Percentiles rank a stretch among this genome's conserved stretches.
phyloP scores from a whole-genome alignment of 2,888 invertebrate genomes.

The Melieria crassipennis region DNA sequence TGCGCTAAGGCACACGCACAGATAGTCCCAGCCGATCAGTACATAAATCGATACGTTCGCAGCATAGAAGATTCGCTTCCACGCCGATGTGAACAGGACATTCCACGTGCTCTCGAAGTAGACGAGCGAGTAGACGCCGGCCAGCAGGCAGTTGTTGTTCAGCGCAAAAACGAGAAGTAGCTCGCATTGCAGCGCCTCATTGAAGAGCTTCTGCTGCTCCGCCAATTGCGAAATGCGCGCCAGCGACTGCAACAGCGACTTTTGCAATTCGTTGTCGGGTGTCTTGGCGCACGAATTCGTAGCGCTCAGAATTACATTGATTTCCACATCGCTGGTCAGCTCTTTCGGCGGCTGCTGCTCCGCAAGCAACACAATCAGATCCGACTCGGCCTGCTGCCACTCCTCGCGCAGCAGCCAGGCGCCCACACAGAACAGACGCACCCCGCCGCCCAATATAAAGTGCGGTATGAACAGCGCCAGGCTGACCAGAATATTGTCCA shows the following conservation, averaged over 20 bases:
- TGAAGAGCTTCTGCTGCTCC: conserved; percentile 36
- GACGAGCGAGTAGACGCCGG: conserved; percentile 50
- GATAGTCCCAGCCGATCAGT: conserved; percentile 56
- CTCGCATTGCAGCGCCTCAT: conserved; percentile 47
- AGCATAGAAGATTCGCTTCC: conserved; percentile 53
- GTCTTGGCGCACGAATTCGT: neutral
- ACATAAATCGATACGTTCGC: conserved; percentile 53
- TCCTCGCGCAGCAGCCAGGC: conserved; percentile 49
- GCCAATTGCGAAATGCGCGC: conserved; percentile 43
- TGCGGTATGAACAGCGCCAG: conserved; percentile 58
- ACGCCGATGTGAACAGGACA: conserved; percentile 49
- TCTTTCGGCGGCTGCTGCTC: neutral
- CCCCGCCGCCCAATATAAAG: conserved; percentile 49
- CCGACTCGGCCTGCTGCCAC: conserved; percentile 38
- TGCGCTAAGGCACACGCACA: conserved; percentile 45
- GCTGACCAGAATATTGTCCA: conserved; percentile 52
- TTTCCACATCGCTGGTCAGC: conserved; percentile 25
- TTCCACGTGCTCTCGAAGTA: conserved; percentile 54
- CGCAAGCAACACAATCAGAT: conserved; percentile 36
- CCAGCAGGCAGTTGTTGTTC: conserved; percentile 55
- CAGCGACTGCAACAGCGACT: conserved; percentile 30
- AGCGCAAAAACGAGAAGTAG: conserved; percentile 48
- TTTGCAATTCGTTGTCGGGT: neutral
- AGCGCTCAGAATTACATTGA: conserved; percentile 7
- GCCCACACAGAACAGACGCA: conserved; percentile 42